These are phyloP conservation scores for Nymphalis polychloros DNA, from an alignment of 2,888 invertebrate genomes.

Conservation along the genomic window DNA sequence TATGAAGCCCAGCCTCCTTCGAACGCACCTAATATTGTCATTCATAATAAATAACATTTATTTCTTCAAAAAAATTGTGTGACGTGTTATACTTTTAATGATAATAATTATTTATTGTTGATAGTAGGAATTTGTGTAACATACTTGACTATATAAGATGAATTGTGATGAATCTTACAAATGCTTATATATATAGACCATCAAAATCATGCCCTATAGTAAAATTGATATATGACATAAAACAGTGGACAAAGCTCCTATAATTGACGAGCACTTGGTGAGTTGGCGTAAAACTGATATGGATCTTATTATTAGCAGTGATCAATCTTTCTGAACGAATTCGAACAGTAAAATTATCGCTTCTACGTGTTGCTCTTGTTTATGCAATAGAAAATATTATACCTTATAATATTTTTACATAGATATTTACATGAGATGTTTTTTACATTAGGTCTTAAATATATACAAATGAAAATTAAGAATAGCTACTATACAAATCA, in stretches of 20 bases:
- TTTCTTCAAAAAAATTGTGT: too few relatives aligned
- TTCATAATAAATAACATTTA: neutral
- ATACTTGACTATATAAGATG: neutral
- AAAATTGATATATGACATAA: slow-evolving; percentile 21
- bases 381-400: neutral
- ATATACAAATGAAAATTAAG: too few relatives aligned
- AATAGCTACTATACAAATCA: too few relatives aligned
- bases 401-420: too few relatives aligned
- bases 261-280: slow-evolving; percentile 37
- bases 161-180: neutral
- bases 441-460: too few relatives aligned
- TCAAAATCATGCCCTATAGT: neutral
- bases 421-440: too few relatives aligned
- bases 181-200: neutral
- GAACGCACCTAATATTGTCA: slow-evolving; percentile 1
- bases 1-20: slow-evolving; percentile 8
- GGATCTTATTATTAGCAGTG: slow-evolving; percentile 31
- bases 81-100: too few relatives aligned
- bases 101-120: too few relatives aligned
- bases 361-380: slow-evolving; percentile 4
- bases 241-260: slow-evolving; percentile 21
- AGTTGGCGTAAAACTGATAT: slow-evolving; percentile 25
- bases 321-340: slow-evolving; percentile 35
- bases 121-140: too few relatives aligned
- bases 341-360: slow-evolving; percentile 22